phyloP scores from a whole-genome alignment of 2,888 invertebrate species.

The Escarpia spicata region DNA sequence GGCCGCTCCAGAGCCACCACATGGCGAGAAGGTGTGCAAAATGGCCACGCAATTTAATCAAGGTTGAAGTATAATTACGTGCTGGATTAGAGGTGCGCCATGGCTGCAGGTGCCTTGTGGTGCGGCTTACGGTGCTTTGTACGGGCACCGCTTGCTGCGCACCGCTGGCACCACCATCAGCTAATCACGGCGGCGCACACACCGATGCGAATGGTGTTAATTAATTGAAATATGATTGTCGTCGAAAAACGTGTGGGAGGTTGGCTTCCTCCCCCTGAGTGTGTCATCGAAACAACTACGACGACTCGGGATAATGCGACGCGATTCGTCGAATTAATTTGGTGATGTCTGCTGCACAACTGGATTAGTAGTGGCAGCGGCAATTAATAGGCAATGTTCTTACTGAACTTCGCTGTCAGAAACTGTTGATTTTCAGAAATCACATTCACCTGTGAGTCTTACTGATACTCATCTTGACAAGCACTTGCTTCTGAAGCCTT shows the following conservation, averaged over 20 bases:
- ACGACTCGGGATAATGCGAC: neutral
- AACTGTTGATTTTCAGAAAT: neutral
- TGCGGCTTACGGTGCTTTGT: constrained; percentile 13
- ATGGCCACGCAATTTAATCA: constrained; percentile 16
- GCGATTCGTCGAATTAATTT: neutral
- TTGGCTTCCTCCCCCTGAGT: neutral
- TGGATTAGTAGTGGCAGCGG: neutral
- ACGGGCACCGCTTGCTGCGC: constrained; percentile 10
- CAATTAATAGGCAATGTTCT: neutral
- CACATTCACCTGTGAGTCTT: neutral
- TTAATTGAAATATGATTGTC: constrained; percentile 12
- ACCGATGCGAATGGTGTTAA: neutral
- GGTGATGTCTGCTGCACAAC: neutral
- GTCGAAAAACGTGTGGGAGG: neutral
- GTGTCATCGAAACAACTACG: neutral
- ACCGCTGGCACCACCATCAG: constrained; percentile 13
- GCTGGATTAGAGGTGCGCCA: neutral
- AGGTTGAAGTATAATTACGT: constrained; percentile 13
- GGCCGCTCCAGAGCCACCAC: neutral
- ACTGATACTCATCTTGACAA: neutral
- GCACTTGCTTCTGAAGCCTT: neutral
- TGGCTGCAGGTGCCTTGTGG: neutral
- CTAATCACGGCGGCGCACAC: neutral
- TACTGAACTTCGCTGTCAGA: neutral
- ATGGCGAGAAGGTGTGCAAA: neutral